These are phyloP conservation scores for Ophthalmolycus amberensis DNA, from an alignment of 2,113 vertebrate species.

Conservation along the genomic window DNA sequence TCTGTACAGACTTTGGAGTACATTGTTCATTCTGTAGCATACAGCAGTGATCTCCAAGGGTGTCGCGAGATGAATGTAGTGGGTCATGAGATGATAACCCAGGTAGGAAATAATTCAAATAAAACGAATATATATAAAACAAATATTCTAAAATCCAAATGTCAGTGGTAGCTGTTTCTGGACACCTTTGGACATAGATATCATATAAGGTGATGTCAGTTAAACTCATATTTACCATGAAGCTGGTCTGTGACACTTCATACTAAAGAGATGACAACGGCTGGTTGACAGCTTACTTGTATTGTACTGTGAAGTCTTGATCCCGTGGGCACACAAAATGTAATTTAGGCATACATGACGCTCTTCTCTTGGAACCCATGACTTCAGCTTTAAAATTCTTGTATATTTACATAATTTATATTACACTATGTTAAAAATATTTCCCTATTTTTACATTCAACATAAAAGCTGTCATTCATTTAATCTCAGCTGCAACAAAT, in stretches of 20 bases:
- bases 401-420: background rate
- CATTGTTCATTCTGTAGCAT: background rate
- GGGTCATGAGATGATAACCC: background rate
- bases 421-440: background rate
- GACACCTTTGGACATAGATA: background rate
- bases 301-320: background rate
- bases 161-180: background rate
- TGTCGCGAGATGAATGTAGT: background rate
- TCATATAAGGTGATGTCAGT: background rate
- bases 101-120: background rate
- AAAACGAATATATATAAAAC: background rate
- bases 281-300: background rate
- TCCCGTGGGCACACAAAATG: too few relatives aligned
- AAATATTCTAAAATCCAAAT: background rate
- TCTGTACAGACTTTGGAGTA: too few relatives aligned
- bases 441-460: slow-evolving; percentile 1
- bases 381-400: background rate
- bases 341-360: background rate
- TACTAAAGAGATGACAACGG: background rate
- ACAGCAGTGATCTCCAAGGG: background rate
- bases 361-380: background rate
- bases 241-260: background rate
- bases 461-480: background rate
- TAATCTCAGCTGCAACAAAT: background rate
- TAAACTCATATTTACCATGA: background rate